Percentiles rank a stretch among this genome's conserved stretches.
Evolutionary conservation across 2,888 invertebrate genomes (phyloP).

Genomic region (Aspidapion aeneum): DNA sequence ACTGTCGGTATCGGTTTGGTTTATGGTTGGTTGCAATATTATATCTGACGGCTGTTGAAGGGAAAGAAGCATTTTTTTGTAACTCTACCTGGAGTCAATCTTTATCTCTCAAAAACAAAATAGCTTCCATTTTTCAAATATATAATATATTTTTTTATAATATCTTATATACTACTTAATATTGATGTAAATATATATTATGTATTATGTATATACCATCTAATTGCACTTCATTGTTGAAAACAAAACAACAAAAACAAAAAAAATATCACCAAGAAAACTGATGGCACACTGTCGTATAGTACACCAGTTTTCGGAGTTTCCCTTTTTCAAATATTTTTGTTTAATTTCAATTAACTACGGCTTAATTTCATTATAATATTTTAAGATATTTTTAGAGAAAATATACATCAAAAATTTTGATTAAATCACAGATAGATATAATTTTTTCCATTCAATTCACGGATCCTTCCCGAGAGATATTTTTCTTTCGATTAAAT

Average conservation of each 20-base stretch:
- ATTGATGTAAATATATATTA: constrained; percentile 55
- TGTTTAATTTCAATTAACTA: constrained; percentile 42
- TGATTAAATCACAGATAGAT: constrained; percentile 58
- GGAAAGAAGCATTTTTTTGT: constrained; percentile 47
- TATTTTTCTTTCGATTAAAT: constrained; percentile 36
- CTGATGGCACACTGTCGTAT: constrained; percentile 30
- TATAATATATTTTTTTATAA: constrained; percentile 50
- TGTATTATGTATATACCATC: constrained; percentile 54
- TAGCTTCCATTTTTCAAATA: constrained; percentile 53
- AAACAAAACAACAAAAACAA: constrained; percentile 37
- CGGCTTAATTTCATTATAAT: constrained; percentile 49
- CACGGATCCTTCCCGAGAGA: constrained; percentile 40
- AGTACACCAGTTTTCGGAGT: constrained; percentile 32
- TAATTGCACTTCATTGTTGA: constrained; percentile 61
- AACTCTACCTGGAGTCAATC: constrained; percentile 56
- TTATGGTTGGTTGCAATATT: constrained; percentile 50
- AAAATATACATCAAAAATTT: constrained; percentile 60
- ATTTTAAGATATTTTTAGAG: constrained; percentile 55
- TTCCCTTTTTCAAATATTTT: constrained; percentile 37
- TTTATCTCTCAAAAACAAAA: constrained; percentile 65
- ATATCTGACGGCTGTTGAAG: constrained; percentile 49
- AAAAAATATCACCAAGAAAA: constrained; percentile 36
- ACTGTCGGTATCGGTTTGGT: constrained; percentile 60
- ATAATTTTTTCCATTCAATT: constrained; percentile 49
- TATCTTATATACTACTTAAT: constrained; percentile 52